Base-by-base conservation (phyloP, 1,140 invertebrate species). In the Drosophila hydei region DNA sequence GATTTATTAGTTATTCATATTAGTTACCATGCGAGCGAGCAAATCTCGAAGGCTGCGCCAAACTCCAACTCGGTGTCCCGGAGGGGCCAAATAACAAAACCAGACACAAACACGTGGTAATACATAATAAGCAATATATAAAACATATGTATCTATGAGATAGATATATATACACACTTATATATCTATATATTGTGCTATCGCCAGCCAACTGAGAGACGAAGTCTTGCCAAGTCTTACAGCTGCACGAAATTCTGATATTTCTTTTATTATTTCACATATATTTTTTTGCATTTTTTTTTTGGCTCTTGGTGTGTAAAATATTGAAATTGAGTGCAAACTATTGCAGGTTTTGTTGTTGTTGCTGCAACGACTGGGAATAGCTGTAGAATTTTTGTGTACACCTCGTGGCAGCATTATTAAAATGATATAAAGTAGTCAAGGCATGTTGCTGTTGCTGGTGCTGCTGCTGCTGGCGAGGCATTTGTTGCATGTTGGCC, bases 1-100 rank as follows among this genome's bases (percentile, higher is more conserved):
- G 81, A 87, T 87, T 87, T 87, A 87, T 87, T 87, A 87, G 83
- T 80, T 81, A 87, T 87, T 87, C 83, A 87, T 88, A 88, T 85
- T 85, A 85, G 81, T 87, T 88, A 77, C 77, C 65, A 72, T 14
- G 48, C 71, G 40, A 47, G 51, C 33, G 54, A 14, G 30, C 25
- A 48, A 63, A 23, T 75, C 79, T 76, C 79, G 36, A 72, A 52
- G 30, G 54, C 36, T 43, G 40, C 38, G 48, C 19, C 56, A 23
- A 33, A 48, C 54, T 67, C 47, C 54, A 52, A 62, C 50, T 69
- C 59, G 43, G 60, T 59, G 68, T 81, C 74, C 81, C 75, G 62
- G 54, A 72, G 77, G 81, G 83, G 64, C 56, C 38, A 38, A 52
- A 62, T 52, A 51, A 56, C 36, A 65, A 36, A 33, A 30, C 47